These are phyloP conservation scores for Adela reaumurella DNA, from an alignment of 2,888 invertebrate genomes.

Conservation along the genomic window DNA sequence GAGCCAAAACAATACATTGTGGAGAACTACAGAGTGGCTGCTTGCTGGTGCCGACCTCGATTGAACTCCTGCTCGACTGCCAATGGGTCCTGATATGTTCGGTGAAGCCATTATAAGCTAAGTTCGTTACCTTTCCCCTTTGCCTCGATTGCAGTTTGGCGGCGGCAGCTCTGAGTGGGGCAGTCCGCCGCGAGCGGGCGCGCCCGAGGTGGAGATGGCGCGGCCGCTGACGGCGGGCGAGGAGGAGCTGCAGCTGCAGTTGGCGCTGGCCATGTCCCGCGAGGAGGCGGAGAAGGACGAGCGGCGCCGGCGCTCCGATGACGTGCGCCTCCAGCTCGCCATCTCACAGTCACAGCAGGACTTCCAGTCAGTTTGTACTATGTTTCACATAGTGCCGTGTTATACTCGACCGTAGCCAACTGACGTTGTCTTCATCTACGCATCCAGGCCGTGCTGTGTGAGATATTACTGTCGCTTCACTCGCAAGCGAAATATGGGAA, in stretches of 20 bases:
- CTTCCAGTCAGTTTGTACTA: constrained; percentile 65
- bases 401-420: too few species aligned
- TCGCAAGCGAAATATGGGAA: too few species aligned
- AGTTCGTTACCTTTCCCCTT: too few species aligned
- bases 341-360: constrained; percentile 93
- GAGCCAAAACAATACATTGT: too few species aligned
- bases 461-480: too few species aligned
- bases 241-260: constrained; percentile 95
- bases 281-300: constrained; percentile 98
- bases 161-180: constrained; percentile 15
- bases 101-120: too few species aligned
- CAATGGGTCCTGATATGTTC: too few species aligned
- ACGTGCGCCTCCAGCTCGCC: constrained; percentile 93
- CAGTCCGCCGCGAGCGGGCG: constrained; percentile 14
- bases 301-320: constrained; percentile 89
- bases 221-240: constrained; percentile 96
- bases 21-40: too few species aligned
- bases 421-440: too few species aligned
- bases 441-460: too few species aligned
- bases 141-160: constrained; percentile 16
- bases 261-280: constrained; percentile 96
- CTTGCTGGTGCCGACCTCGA: too few species aligned
- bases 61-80: too few species aligned
- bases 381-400: background rate
- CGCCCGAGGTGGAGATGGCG: constrained; percentile 82